These are phyloP conservation scores for Oithona nana DNA, from an alignment of 2,888 invertebrate species.

Conservation along the genomic window DNA sequence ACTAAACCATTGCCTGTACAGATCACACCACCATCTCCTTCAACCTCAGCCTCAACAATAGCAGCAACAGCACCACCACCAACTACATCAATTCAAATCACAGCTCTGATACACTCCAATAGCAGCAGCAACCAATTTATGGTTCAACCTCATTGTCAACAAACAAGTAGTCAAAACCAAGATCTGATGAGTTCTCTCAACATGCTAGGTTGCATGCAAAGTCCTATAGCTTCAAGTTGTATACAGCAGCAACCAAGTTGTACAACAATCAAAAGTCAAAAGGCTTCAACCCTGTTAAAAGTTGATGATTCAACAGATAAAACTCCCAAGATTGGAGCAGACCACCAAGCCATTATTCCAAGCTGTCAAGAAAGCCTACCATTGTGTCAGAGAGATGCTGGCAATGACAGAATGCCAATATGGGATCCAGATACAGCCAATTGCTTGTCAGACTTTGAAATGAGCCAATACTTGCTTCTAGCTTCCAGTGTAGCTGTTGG, in stretches of 20 bases:
- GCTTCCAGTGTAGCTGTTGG: not conserved
- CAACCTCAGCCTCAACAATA: too few relatives aligned
- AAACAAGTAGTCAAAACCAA: not conserved
- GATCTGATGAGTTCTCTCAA: not conserved
- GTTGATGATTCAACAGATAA: constrained; percentile 1
- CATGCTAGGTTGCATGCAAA: not conserved
- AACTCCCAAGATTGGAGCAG: constrained; percentile 2
- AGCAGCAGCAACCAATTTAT: not conserved
- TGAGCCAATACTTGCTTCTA: not conserved
- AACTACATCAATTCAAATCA: not conserved
- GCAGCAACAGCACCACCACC: too few relatives aligned
- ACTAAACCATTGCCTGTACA: not conserved
- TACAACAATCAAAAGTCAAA: not conserved
- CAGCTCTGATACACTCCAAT: not conserved
- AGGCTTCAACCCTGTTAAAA: not conserved
- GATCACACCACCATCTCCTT: not conserved
- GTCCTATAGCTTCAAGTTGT: not conserved
- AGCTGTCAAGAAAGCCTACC: not conserved
- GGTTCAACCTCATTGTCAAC: not conserved
- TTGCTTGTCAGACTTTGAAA: not conserved
- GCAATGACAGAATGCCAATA: not conserved
- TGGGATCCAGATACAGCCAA: not conserved
- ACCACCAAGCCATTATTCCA: constrained; percentile 11
- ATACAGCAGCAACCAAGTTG: not conserved
- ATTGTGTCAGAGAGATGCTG: not conserved